These are phyloP conservation scores for Hymenochirus boettgeri DNA, from an alignment of 2,113 vertebrate species.

Conservation along the genomic window DNA sequence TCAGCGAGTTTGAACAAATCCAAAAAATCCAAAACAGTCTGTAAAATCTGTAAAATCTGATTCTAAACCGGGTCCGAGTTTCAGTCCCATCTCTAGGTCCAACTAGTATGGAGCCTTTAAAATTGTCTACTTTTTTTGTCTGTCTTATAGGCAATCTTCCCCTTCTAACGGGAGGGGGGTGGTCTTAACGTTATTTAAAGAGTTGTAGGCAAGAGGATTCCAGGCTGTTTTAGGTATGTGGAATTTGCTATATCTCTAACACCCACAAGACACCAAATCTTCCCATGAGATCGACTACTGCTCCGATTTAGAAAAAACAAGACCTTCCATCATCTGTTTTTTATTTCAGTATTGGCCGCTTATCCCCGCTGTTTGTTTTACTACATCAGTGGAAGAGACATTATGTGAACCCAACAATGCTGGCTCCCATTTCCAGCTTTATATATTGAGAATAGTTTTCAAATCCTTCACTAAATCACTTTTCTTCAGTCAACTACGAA, in stretches of 20 bases:
- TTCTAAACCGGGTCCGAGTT: no score
- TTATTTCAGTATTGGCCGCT: slow-evolving; percentile 61
- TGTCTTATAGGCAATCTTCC: no score
- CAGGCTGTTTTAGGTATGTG: slow-evolving; percentile 45
- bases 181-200: no score
- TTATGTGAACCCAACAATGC: slow-evolving; percentile 61
- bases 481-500: slow-evolving; percentile 63
- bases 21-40: no score
- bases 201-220: slow-evolving; percentile 23
- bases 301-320: slow-evolving; percentile 54
- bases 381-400: slow-evolving; percentile 54
- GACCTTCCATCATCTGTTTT: slow-evolving; percentile 66
- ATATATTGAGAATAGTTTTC: slow-evolving; percentile 69
- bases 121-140: no score
- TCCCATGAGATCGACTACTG: slow-evolving; percentile 54
- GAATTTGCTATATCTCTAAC: slow-evolving; percentile 35
- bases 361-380: slow-evolving; percentile 57
- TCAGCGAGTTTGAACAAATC: no score
- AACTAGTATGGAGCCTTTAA: no score
- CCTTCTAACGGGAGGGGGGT: no score
- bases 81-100: no score
- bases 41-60: no score
- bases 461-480: slow-evolving; percentile 68
- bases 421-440: slow-evolving; percentile 62
- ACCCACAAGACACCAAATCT: slow-evolving; percentile 44